phyloP scores from a whole-genome alignment of 2,797 vertebrate species.

The Oreochromis grahami region DNA sequence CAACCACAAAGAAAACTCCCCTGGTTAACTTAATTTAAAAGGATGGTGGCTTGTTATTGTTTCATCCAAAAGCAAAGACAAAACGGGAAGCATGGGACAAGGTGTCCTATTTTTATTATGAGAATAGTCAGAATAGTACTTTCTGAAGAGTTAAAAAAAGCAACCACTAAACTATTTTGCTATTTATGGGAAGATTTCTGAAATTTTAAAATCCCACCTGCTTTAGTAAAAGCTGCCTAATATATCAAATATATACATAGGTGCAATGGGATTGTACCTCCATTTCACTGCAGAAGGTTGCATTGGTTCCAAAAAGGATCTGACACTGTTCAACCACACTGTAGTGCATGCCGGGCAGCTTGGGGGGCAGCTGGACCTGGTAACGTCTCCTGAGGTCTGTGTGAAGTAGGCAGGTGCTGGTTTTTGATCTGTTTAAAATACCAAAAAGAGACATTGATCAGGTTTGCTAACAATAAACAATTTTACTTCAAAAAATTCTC shows the following conservation, averaged over 20 bases:
- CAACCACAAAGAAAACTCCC: neutral
- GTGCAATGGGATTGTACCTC: slow-evolving; percentile 77
- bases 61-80: neutral
- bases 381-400: slow-evolving; percentile 87
- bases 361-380: slow-evolving; percentile 84
- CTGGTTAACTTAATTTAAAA: neutral
- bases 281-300: slow-evolving; percentile 95
- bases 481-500: neutral
- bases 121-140: neutral
- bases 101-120: rapidly evolving
- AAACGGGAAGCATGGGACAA: neutral
- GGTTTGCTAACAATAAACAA: neutral
- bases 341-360: slow-evolving; percentile 97
- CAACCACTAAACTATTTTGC: neutral
- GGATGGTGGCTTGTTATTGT: rapidly evolving
- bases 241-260: neutral
- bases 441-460: neutral
- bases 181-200: neutral
- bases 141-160: neutral
- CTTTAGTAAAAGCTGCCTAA: neutral
- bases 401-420: slow-evolving; percentile 86
- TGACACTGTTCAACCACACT: slow-evolving; percentile 94
- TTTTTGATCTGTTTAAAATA: slow-evolving; percentile 82
- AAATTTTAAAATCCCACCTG: neutral
- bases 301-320: slow-evolving; percentile 95